These are phyloP conservation scores for Scaptomyza reducta DNA, from an alignment of 2,888 invertebrate genomes.

Conservation along the genomic window DNA sequence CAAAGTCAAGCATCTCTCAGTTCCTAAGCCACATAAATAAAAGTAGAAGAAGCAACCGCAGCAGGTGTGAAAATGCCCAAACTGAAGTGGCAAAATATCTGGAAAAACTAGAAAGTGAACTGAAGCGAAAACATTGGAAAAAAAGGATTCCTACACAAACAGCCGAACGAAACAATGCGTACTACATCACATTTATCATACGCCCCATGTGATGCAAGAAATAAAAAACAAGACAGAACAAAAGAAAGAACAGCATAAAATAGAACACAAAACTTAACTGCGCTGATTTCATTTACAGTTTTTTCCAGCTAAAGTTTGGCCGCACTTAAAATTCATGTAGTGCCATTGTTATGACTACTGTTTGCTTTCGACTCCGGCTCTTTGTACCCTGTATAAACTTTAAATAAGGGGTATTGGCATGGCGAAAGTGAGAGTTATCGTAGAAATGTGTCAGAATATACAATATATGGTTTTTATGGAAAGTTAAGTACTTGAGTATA, in stretches of 20 bases:
- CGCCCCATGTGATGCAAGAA: conserved; percentile 57
- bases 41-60: conserved; percentile 23
- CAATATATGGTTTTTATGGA: too few relatives aligned
- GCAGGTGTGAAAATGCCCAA: conserved; percentile 58
- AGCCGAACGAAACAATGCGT: conserved; percentile 37
- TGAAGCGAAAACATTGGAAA: conserved; percentile 72
- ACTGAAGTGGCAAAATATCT: conserved; percentile 26
- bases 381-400: conserved; percentile 13
- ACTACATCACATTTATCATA: conserved; percentile 69
- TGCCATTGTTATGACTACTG: conserved; percentile 51
- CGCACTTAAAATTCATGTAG: conserved; percentile 61
- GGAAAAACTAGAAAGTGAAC: conserved; percentile 47
- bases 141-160: conserved; percentile 47
- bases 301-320: conserved; percentile 37
- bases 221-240: conserved; percentile 50
- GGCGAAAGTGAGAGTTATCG: too few relatives aligned
- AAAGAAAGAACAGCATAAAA: conserved; percentile 19
- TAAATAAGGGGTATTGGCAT: too few relatives aligned
- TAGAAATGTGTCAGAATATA: too few relatives aligned
- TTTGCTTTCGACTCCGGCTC: conserved; percentile 20
- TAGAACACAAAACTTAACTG: conserved; percentile 24
- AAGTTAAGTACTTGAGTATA: too few relatives aligned
- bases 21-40: conserved; percentile 26
- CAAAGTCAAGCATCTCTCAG: conserved; percentile 46
- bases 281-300: conserved; percentile 55